Percentiles rank a stretch among this genome's conserved stretches.
Evolutionary conservation across 2,113 vertebrate species (phyloP).

Genomic region (Microtus montanus): DNA sequence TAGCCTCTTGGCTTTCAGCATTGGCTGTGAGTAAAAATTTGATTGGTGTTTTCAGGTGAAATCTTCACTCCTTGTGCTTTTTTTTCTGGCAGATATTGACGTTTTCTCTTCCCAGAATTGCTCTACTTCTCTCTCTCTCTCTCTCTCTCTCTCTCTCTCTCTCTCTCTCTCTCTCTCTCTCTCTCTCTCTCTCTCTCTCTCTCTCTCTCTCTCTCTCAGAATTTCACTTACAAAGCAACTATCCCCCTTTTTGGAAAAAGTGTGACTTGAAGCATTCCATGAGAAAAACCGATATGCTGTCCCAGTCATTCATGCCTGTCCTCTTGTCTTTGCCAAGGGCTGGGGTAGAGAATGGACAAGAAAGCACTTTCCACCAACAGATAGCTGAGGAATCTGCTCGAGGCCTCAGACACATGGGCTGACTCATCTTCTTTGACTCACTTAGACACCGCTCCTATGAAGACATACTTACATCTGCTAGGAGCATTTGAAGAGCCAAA

Average conservation of each 20-base stretch:
- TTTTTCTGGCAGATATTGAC: not conserved
- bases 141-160: not conserved
- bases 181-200: not conserved
- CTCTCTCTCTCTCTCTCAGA: not conserved
- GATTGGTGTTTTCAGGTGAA: not conserved
- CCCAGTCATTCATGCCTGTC: not conserved
- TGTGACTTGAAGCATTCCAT: not conserved
- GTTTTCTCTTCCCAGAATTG: not conserved
- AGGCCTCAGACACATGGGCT: not conserved
- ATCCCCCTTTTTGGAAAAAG: not conserved
- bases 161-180: not conserved
- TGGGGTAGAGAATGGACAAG: not conserved
- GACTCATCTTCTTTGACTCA: not conserved
- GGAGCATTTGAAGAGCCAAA: not conserved
- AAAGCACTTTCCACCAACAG: not conserved
- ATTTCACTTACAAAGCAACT: not conserved
- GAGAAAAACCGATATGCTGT: not conserved
- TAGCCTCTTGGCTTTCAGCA: not conserved
- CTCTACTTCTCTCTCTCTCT: not conserved
- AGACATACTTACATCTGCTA: not conserved
- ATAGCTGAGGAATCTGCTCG: not conserved
- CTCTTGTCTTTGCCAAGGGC: not conserved
- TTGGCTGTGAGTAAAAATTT: not conserved
- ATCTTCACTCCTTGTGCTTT: not conserved
- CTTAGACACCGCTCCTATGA: not conserved